Evolutionary conservation across 2,113 vertebrate genomes (phyloP).

Genomic region (Paradisaea rubra): DNA sequence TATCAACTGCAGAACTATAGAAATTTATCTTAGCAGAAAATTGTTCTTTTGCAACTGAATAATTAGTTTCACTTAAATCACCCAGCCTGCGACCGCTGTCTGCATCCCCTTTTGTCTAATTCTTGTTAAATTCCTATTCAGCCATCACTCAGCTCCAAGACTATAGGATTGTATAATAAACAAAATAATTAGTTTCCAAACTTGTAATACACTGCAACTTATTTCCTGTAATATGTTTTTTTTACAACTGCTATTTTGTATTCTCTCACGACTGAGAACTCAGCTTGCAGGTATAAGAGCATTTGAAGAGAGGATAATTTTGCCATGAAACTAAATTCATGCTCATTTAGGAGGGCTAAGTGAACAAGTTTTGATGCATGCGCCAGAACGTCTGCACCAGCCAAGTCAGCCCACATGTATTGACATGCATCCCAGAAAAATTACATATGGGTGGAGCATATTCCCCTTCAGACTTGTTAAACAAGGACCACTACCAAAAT

Average conservation of each 20-base stretch:
- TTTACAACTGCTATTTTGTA: background rate
- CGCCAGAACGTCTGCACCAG: background rate
- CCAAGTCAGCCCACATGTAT: background rate
- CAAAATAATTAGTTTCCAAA: slow-evolving; percentile 46
- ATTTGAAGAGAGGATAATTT: background rate
- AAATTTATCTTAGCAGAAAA: slow-evolving; percentile 46
- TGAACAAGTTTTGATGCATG: background rate
- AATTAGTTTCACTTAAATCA: slow-evolving; percentile 40
- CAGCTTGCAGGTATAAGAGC: background rate
- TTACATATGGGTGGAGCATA: rapidly evolving
- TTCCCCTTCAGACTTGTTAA: background rate
- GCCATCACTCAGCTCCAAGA: background rate
- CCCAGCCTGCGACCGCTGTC: background rate
- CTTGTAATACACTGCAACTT: background rate
- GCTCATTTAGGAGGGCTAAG: background rate
- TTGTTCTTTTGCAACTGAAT: slow-evolving; percentile 34
- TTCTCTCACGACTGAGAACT: background rate
- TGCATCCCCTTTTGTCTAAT: slow-evolving; percentile 7
- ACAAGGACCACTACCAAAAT: background rate
- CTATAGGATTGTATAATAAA: slow-evolving; percentile 22
- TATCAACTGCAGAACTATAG: background rate
- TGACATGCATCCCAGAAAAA: background rate
- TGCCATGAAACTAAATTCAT: background rate
- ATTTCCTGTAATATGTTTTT: background rate
- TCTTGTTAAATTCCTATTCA: slow-evolving; percentile 38